A percentile compares a stretch with the other conserved stretches of the same genome.
Evolutionary conservation across 2,113 vertebrate genomes (phyloP).

Genomic region (Pygoscelis antarcticus): DNA sequence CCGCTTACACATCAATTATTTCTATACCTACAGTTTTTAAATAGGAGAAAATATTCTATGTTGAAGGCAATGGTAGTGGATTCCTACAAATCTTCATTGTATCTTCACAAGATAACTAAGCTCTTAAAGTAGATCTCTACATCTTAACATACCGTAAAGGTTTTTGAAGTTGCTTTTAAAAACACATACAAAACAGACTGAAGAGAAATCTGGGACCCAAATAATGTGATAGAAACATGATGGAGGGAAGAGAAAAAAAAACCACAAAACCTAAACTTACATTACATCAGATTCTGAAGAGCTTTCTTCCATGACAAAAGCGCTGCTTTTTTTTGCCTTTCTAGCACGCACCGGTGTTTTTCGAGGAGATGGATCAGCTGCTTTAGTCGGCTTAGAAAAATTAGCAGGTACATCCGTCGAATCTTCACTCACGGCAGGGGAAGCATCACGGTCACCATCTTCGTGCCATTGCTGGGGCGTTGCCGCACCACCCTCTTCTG

Average conservation of each 20-base stretch:
- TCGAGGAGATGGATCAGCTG: accelerated
- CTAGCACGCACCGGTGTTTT: accelerated
- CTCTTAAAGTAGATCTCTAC: not conserved
- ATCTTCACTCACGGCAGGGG: accelerated
- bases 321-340: accelerated
- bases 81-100: not conserved
- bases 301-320: not conserved
- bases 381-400: not conserved
- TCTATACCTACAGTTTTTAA: not conserved
- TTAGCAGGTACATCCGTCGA: not conserved
- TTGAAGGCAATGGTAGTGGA: not conserved
- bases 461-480: not conserved
- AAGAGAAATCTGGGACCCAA: not conserved
- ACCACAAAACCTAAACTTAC: slow-evolving; percentile 17
- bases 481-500: not conserved
- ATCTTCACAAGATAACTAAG: not conserved
- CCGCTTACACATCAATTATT: not conserved
- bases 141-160: too few relatives aligned
- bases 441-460: not conserved
- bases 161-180: not conserved
- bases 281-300: not conserved
- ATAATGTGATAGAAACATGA: accelerated
- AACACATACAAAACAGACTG: not conserved
- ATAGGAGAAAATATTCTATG: not conserved
- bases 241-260: accelerated